Conservation (phyloP, 2,888 invertebrate genomes). For the Cistogaster globosa region DNA sequence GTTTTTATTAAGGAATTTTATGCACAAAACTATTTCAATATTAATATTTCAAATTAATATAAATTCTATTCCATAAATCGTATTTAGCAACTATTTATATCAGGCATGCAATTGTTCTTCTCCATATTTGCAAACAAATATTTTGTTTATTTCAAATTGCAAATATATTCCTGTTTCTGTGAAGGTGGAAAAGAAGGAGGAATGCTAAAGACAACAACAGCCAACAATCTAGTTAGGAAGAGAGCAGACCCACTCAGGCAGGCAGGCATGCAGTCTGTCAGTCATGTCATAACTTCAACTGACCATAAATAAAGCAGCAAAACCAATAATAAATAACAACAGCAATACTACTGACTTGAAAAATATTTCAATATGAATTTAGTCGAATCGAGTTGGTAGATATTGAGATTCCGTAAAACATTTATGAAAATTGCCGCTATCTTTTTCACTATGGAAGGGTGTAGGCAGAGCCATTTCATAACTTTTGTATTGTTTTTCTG, state of each 20-base stretch:
- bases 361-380: slow-evolving; percentile 45
- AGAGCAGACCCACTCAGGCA: background rate
- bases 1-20: slow-evolving; percentile 44
- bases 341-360: background rate
- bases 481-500: slow-evolving; percentile 5
- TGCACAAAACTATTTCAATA: slow-evolving; percentile 61
- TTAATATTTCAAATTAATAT: slow-evolving; percentile 64
- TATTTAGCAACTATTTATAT: slow-evolving; percentile 48
- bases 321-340: slow-evolving; percentile 17
- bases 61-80: slow-evolving; percentile 56
- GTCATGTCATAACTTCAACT: slow-evolving; percentile 50
- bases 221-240: slow-evolving; percentile 12
- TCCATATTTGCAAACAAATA: slow-evolving; percentile 23
- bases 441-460: background rate
- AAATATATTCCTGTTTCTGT: background rate
- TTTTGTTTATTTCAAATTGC: slow-evolving; percentile 36
- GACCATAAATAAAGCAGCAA: slow-evolving; percentile 51
- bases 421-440: slow-evolving; percentile 54
- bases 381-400: slow-evolving; percentile 27
- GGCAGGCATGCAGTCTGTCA: background rate
- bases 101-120: slow-evolving; percentile 33
- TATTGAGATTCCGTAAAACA: slow-evolving; percentile 34
- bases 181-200: background rate
- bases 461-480: slow-evolving; percentile 24
- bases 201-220: background rate